A percentile compares a stretch with the other conserved stretches of the same genome.
Conservation (phyloP, 1,140 invertebrate species). For the Neomicropteryx cornuta region DNA sequence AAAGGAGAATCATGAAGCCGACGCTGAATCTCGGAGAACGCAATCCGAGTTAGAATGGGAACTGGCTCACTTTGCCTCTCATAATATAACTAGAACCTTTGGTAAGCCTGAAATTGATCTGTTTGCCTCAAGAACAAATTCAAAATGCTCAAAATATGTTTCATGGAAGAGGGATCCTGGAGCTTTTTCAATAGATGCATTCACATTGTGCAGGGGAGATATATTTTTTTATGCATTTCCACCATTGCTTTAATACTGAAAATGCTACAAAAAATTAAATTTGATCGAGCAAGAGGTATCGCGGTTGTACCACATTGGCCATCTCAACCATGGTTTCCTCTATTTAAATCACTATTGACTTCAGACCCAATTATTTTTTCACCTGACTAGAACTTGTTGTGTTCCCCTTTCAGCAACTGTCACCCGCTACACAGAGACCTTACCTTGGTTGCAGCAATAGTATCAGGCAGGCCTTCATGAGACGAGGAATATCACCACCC, state of each 20-base stretch:
- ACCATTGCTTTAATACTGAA: conserved; percentile 16
- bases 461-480: conserved; percentile 15
- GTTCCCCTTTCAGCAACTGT: conserved; percentile 1
- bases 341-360: conserved; percentile 8
- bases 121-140: conserved; percentile 16
- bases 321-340: conserved; percentile 12
- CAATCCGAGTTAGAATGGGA: conserved; percentile 8
- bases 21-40: conserved; percentile 2
- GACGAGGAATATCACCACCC: conserved; percentile 9
- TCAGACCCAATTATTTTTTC: conserved; percentile 5
- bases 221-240: conserved; percentile 15
- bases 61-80: conserved; percentile 6
- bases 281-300: conserved; percentile 15
- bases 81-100: conserved; percentile 5
- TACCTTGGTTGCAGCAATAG: conserved; percentile 13
- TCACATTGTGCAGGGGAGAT: conserved; percentile 12
- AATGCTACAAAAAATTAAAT: conserved; percentile 14
- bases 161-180: conserved; percentile 9
- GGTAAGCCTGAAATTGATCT: conserved; percentile 15
- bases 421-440: conserved; percentile 5
- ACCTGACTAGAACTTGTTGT: conserved; percentile 2
- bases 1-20: conserved; percentile 8
- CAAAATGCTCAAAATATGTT: conserved; percentile 12
- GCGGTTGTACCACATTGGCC: conserved; percentile 13
- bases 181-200: conserved; percentile 11